A percentile compares a stretch with the other conserved stretches of the same genome.
Conservation (phyloP, 2,888 invertebrate genomes). For the Mythimna impura region DNA sequence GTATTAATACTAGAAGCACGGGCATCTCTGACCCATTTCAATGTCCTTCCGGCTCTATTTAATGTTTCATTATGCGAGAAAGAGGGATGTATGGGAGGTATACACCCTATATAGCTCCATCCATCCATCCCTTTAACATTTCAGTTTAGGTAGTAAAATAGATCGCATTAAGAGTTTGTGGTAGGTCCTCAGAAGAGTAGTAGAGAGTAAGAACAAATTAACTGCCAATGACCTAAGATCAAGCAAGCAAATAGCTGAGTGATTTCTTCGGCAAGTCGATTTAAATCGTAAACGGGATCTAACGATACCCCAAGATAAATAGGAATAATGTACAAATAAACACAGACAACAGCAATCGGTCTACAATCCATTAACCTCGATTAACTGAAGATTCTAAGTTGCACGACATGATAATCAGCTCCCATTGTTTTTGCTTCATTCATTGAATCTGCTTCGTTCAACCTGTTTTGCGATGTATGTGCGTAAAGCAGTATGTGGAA, state of each 20-base stretch:
- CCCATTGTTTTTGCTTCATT: constrained; percentile 51
- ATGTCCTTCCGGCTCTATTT: too few species aligned
- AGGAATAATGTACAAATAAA: constrained; percentile 37
- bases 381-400: constrained; percentile 40
- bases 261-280: too few species aligned
- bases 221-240: background rate
- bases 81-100: too few species aligned
- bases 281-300: constrained; percentile 15
- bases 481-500: constrained; percentile 28
- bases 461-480: constrained; percentile 32
- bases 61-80: too few species aligned
- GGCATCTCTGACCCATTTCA: too few species aligned
- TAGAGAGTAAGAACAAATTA: background rate
- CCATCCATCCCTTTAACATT: too few species aligned
- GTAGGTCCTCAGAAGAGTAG: too few species aligned
- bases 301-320: constrained; percentile 17
- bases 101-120: too few species aligned
- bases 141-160: too few species aligned
- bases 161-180: too few species aligned
- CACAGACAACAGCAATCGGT: constrained; percentile 13
- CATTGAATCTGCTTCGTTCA: constrained; percentile 38
- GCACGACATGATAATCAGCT: constrained; percentile 42
- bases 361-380: constrained; percentile 51
- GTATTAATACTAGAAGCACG: too few species aligned
- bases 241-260: background rate